Evolutionary conservation across 2,888 invertebrate genomes (phyloP).

Genomic region (Dasysyrphus tricinctus): DNA sequence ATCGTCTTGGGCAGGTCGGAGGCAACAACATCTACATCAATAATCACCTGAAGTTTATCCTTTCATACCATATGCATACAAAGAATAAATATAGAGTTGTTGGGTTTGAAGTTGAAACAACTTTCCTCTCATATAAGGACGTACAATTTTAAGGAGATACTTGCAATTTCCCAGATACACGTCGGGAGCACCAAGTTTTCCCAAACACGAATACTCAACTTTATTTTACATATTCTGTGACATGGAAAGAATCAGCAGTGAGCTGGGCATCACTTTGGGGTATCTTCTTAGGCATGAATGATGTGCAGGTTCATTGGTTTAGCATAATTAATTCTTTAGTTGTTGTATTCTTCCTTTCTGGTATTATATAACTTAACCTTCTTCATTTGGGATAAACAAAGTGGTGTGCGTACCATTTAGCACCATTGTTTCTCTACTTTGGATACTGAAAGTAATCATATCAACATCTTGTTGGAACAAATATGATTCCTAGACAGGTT

Average conservation of each 20-base stretch:
- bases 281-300: slow-evolving; percentile 97
- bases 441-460: slow-evolving; percentile 98
- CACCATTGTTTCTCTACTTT: slow-evolving; percentile 98
- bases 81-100: slow-evolving; percentile 97
- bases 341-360: slow-evolving; percentile 97
- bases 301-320: slow-evolving; percentile 99
- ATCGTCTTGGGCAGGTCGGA: slow-evolving; percentile 92
- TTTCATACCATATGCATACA: slow-evolving; percentile 96
- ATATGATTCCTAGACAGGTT: too few species aligned
- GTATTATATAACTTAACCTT: slow-evolving; percentile 99
- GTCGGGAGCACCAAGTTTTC: too few species aligned
- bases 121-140: too few species aligned
- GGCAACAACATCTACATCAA: slow-evolving; percentile 91
- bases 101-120: slow-evolving; percentile 97
- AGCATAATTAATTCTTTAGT: slow-evolving; percentile 98
- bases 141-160: too few species aligned
- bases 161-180: too few species aligned
- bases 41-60: slow-evolving; percentile 95
- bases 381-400: slow-evolving; percentile 98
- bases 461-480: slow-evolving; percentile 97
- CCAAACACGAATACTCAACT: slow-evolving; percentile 90
- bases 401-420: slow-evolving; percentile 99
- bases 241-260: slow-evolving; percentile 93
- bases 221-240: slow-evolving; percentile 96
- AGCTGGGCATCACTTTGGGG: slow-evolving; percentile 99